Percentiles rank a stretch among this genome's conserved stretches.
These are phyloP conservation scores for Polypedilum vanderplanki DNA, from an alignment of 1,140 invertebrate species.

Conservation along the genomic window DNA sequence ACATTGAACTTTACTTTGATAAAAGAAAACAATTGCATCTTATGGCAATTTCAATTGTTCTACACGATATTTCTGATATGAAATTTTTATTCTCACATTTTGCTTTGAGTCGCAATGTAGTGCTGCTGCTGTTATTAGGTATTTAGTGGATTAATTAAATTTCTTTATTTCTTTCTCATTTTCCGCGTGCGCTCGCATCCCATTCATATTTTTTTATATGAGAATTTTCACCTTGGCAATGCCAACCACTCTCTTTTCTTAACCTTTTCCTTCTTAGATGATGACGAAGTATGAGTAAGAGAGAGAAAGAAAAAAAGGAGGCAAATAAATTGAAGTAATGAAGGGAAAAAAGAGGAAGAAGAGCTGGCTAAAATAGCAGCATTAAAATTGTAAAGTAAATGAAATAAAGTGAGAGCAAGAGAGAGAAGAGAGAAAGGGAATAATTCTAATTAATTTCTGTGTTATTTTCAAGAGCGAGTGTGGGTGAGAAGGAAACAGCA, in stretches of 20 bases:
- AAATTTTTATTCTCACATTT: slow-evolving; percentile 13
- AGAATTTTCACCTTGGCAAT: too few relatives aligned
- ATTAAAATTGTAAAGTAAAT: background rate
- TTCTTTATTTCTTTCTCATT: slow-evolving; percentile 1
- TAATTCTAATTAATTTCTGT: slow-evolving; percentile 28
- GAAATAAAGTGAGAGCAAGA: background rate
- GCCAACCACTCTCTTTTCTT: background rate
- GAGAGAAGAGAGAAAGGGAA: background rate
- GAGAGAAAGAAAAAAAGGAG: too few relatives aligned
- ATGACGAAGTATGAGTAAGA: background rate
- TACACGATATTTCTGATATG: background rate
- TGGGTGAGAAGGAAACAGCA: background rate
- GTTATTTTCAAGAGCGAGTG: slow-evolving; percentile 17
- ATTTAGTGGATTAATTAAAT: slow-evolving; percentile 29
- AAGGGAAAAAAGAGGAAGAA: background rate
- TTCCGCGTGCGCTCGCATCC: background rate
- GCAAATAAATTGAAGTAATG: too few relatives aligned
- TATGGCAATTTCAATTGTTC: background rate
- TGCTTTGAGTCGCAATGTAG: too few relatives aligned
- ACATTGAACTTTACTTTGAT: background rate
- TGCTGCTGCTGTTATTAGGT: slow-evolving; percentile 2
- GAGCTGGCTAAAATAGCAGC: background rate
- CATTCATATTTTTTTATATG: too few relatives aligned
- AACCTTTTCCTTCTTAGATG: background rate
- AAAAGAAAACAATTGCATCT: background rate